Percentiles rank a stretch among this genome's conserved stretches.
Evolutionary conservation across 2,797 vertebrate species (phyloP).

Genomic region (Nannoperca australis): DNA sequence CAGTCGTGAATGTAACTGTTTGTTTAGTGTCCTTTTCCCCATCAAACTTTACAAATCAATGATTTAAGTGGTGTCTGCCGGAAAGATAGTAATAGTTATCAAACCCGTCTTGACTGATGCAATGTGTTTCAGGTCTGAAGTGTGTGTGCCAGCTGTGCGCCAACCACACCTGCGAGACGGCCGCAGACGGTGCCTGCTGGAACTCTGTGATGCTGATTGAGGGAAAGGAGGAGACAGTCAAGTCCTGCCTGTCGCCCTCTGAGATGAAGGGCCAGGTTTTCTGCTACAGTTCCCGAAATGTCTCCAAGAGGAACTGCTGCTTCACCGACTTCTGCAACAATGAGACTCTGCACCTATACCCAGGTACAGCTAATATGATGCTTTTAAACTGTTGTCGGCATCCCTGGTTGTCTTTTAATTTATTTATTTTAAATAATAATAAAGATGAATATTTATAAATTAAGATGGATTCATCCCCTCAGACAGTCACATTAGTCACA

Average conservation of each 20-base stretch:
- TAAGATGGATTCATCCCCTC: conserved; percentile 6
- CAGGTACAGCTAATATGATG: conserved; percentile 78
- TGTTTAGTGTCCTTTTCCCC: conserved; percentile 6
- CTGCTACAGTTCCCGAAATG: conserved; percentile 93
- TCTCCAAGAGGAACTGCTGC: conserved; percentile 95
- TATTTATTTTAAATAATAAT: background rate
- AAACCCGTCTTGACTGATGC: background rate
- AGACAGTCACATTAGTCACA: conserved; percentile 1
- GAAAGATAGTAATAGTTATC: background rate
- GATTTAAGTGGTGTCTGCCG: background rate
- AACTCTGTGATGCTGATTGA: conserved; percentile 94
- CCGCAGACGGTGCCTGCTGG: conserved; percentile 95
- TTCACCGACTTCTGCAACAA: conserved; percentile 99
- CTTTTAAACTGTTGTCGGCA: rapidly evolving
- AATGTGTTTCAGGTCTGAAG: conserved; percentile 83
- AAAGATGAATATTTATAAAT: background rate
- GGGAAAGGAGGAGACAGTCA: conserved; percentile 91
- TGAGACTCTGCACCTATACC: conserved; percentile 89
- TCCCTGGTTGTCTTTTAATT: background rate
- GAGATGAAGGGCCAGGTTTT: conserved; percentile 94
- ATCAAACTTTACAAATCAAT: conserved; percentile 14
- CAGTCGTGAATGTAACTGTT: conserved; percentile 36
- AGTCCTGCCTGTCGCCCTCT: conserved; percentile 91
- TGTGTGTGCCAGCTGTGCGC: conserved; percentile 95
- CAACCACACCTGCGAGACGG: conserved; percentile 94